Conservation (phyloP, 2,113 vertebrate species). For the Anolis carolinensis region DNA sequence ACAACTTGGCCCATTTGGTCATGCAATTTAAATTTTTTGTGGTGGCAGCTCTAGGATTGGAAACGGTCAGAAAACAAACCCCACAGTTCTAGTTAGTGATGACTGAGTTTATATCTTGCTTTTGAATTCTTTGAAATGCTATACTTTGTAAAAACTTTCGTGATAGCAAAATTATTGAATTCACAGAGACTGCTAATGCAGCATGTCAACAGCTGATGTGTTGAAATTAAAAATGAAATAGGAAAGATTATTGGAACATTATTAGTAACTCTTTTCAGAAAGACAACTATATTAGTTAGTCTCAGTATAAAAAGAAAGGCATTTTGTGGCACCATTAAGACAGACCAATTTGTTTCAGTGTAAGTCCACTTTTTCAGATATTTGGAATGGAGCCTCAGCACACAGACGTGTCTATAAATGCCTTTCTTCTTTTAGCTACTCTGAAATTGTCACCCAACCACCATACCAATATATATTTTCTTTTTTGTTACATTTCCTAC, state of each 20-base stretch:
- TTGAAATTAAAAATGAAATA: conserved; percentile 4
- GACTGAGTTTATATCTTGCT: background rate
- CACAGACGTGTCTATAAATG: background rate
- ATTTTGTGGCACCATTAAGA: too few species aligned
- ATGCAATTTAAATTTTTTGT: background rate
- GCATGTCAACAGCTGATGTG: background rate
- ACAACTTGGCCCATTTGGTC: background rate
- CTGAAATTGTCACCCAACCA: too few species aligned
- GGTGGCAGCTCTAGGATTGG: background rate
- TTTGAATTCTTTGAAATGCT: background rate
- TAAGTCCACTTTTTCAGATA: too few species aligned
- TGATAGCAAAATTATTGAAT: background rate
- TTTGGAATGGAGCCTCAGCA: too few species aligned
- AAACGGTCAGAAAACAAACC: background rate
- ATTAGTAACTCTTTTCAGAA: too few species aligned
- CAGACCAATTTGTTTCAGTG: too few species aligned
- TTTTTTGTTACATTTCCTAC: too few species aligned
- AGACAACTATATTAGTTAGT: too few species aligned
- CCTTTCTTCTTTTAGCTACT: background rate
- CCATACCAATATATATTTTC: too few species aligned
- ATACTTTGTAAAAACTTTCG: background rate
- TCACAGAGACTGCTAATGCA: background rate
- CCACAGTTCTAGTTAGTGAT: background rate
- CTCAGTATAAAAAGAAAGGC: too few species aligned
- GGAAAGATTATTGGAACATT: conserved; percentile 40